phyloP scores from a whole-genome alignment of 2,113 vertebrate genomes.

The Hemibagrus wyckioides region DNA sequence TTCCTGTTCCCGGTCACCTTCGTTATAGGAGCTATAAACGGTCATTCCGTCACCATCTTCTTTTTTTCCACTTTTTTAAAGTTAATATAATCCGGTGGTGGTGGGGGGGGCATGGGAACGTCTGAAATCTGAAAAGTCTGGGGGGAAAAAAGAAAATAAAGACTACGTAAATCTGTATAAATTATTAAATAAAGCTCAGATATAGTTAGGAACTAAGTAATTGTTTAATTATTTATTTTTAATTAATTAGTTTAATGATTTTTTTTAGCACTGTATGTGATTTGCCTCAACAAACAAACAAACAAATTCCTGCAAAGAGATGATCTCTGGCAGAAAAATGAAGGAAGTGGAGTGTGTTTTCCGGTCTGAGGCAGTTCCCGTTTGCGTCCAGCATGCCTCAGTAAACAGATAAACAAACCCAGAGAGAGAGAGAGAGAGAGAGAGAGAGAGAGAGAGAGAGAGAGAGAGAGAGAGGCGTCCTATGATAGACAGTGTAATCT shows the following conservation, averaged over 20 bases:
- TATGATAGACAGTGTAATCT: constrained; percentile 28
- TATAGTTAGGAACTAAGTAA: not conserved
- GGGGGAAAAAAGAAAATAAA: not conserved
- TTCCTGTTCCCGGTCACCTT: not conserved
- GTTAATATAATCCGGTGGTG: not conserved
- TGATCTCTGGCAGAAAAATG: not conserved
- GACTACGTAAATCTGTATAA: not conserved
- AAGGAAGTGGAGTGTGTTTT: constrained; percentile 20
- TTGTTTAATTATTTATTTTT: not conserved
- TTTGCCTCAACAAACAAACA: not conserved
- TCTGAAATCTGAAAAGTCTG: no score
- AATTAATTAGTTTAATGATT: no score
- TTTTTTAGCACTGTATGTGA: not conserved
- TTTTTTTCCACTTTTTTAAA: not conserved
- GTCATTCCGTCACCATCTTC: not conserved
- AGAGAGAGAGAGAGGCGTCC: constrained; percentile 36
- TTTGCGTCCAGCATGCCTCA: constrained; percentile 51
- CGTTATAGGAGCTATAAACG: not conserved
- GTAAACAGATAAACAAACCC: constrained; percentile 57
- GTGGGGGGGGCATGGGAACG: no score
- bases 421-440: constrained; percentile 26
- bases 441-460: constrained; percentile 3
- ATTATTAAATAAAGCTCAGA: not conserved
- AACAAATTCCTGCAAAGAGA: not conserved
- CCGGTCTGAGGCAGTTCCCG: constrained; percentile 41